These are phyloP conservation scores for Ictidomys tridecemlineatus DNA, from an alignment of 2,113 vertebrate genomes.

Conservation along the genomic window DNA sequence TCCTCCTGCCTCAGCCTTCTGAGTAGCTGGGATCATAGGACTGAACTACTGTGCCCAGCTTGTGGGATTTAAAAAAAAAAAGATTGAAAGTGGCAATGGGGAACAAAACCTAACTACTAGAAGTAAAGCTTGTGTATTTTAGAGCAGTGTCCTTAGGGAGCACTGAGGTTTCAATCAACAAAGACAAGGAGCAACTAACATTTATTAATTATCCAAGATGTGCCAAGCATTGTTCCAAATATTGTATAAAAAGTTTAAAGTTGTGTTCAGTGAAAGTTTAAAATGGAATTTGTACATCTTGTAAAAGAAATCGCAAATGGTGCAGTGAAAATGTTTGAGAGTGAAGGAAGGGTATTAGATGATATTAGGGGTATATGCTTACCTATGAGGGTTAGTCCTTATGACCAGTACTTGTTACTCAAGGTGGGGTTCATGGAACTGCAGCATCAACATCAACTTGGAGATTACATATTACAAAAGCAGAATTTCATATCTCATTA, in stretches of 20 bases:
- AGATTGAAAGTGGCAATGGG: not conserved
- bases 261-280: not conserved
- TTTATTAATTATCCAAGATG: not conserved
- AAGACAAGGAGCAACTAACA: not conserved
- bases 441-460: not conserved
- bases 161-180: not conserved
- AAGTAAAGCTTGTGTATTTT: not conserved
- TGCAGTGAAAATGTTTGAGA: not conserved
- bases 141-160: not conserved
- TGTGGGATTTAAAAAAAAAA: not conserved
- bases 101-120: not conserved
- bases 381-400: not conserved
- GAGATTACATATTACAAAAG: not conserved
- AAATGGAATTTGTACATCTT: not conserved
- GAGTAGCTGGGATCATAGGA: not conserved
- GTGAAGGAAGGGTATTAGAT: not conserved
- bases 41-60: not conserved
- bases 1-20: not conserved
- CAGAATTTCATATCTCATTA: conserved; percentile 5
- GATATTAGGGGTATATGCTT: not conserved
- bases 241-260: conserved; percentile 1
- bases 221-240: not conserved
- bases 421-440: not conserved
- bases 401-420: not conserved
- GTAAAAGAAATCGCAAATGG: not conserved